phyloP scores from a whole-genome alignment of 2,888 invertebrate species.

The Aspidiotus destructor region DNA sequence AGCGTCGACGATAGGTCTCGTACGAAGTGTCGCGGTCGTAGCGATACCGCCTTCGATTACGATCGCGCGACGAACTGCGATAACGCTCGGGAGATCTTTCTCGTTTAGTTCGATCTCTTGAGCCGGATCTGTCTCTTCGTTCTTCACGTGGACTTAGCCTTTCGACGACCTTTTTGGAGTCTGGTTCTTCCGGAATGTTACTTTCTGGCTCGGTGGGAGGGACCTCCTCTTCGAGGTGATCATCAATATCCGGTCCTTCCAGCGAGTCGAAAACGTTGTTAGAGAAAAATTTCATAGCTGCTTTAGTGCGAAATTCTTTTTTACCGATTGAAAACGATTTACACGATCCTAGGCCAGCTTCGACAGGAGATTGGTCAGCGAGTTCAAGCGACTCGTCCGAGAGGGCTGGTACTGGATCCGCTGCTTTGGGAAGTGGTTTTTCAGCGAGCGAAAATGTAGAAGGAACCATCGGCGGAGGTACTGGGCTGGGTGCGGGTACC shows the following conservation, averaged over 20 bases:
- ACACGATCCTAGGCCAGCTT: neutral
- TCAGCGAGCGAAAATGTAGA: slow-evolving; percentile 8
- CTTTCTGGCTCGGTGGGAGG: neutral
- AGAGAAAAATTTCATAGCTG: slow-evolving; percentile 20
- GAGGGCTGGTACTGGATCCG: neutral
- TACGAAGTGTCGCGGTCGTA: neutral
- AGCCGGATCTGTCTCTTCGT: neutral
- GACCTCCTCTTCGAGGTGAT: slow-evolving; percentile 2
- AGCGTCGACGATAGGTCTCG: neutral
- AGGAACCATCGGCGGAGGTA: slow-evolving; percentile 6
- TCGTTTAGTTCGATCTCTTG: neutral
- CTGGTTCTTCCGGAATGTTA: neutral
- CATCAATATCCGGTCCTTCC: neutral
- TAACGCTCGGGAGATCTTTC: neutral
- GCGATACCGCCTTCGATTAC: neutral
- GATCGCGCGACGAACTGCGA: neutral
- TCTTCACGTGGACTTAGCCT: neutral
- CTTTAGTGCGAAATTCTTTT: slow-evolving; percentile 17
- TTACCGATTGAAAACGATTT: slow-evolving; percentile 23
- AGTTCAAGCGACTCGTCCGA: neutral
- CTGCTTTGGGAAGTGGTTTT: neutral
- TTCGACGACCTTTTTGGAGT: neutral
- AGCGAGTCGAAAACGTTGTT: slow-evolving; percentile 30
- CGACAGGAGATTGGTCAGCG: neutral
- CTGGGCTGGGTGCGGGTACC: slow-evolving; percentile 19